Evolutionary conservation across 2,888 invertebrate genomes (phyloP), one percentile per base, ranked within the genome.

Genomic region (Pseudanteris insignis): DNA sequence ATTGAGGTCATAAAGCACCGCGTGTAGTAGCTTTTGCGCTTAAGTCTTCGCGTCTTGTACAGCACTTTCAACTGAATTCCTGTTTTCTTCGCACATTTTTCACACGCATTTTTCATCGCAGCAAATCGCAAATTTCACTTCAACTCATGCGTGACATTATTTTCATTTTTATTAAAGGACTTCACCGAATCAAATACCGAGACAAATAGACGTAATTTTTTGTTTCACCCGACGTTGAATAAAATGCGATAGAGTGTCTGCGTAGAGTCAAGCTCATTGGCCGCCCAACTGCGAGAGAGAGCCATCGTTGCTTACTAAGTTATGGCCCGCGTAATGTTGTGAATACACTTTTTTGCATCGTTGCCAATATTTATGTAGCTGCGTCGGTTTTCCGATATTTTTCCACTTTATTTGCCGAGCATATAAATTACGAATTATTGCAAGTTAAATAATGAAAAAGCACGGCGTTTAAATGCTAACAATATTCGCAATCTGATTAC

Each of bases 1-100:
- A 64, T 64, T 33, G 59, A 63, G 55, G 55, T 63, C 55, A 55
- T 60, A 63, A 59, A 63, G 55, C 55, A 60, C 24, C 25, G 26
- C 33, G 43, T 50, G 54, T 34, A 50, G 58, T 54, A 48, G 63
- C 59, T 59, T 55, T 59, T 38, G 43, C 18, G 29, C 50, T 24
- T 40, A 46, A 32, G 33, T 41, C 43, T 44, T 36, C 33, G 43
- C 50, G 43, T 41, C 51, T 53, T 47, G 43, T 29, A 30, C 38
- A 40, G 46, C 44, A 59, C 51, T 57, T 57, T 51, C 59, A 59
- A 59, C 63, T 28, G 55, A 41, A 51, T 59, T 63, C 55, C 51
- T 55, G 51, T 57, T 63, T 63, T 44, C 33, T n/a, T n/a, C 34
- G 58, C 46, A 18, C 51, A 25, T 51, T 51, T 47, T 51, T 50